These are phyloP conservation scores for Eurosta solidaginis DNA, from an alignment of 1,140 invertebrate species.

Conservation along the genomic window DNA sequence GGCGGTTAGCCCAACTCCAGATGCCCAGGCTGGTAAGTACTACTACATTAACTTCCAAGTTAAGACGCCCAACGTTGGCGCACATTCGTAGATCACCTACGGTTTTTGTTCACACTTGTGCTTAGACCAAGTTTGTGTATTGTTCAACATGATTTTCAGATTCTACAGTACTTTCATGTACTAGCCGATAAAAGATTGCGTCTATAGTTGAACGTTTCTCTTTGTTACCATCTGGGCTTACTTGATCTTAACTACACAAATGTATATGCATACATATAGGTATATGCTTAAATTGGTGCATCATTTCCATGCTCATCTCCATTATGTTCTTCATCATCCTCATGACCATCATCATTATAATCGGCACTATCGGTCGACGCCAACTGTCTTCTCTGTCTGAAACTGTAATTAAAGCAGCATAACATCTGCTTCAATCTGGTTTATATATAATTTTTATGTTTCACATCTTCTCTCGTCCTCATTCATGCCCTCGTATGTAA, in stretches of 20 bases:
- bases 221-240: not conserved
- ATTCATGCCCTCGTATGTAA: not conserved
- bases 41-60: no score
- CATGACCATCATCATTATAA: not conserved
- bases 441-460: not conserved
- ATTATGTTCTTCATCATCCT: not conserved
- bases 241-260: no score
- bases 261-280: not conserved
- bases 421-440: constrained; percentile 15
- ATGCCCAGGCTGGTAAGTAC: no score
- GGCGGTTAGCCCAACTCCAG: no score
- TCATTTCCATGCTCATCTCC: not conserved
- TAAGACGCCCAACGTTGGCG: no score
- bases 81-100: no score
- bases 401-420: constrained; percentile 8
- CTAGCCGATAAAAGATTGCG: not conserved
- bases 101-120: no score
- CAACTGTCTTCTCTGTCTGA: not conserved
- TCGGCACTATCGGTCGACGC: not conserved
- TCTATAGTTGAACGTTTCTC: no score
- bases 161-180: not conserved
- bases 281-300: not conserved
- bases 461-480: not conserved
- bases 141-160: no score
- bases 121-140: no score